Conservation (phyloP, 2,888 invertebrate genomes). For the Sclerodermus sp. region DNA sequence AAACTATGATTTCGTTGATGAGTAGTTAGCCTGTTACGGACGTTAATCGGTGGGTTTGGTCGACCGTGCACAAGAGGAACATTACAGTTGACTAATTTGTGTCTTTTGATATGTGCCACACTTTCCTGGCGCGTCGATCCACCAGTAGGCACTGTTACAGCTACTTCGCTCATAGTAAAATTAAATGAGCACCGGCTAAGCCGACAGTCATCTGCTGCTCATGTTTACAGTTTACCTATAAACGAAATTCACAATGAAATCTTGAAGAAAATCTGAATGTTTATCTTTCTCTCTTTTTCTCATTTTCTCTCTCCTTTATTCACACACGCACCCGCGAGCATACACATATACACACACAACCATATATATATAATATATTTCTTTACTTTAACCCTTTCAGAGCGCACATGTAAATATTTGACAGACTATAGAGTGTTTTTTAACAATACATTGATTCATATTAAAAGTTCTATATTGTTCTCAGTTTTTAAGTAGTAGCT, state of each 20-base stretch:
- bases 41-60: slow-evolving; percentile 57
- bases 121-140: slow-evolving; percentile 53
- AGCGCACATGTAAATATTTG: no score
- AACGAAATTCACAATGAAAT: not conserved
- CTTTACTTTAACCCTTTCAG: no score
- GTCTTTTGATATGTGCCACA: slow-evolving; percentile 55
- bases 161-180: slow-evolving; percentile 57
- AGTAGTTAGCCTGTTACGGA: slow-evolving; percentile 63
- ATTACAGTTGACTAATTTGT: slow-evolving; percentile 55
- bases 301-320: no score
- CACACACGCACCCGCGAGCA: no score
- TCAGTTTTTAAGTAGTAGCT: no score
- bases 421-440: no score
- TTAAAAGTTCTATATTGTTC: no score
- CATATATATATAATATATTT: no score
- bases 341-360: no score
- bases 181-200: slow-evolving; percentile 50
- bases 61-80: slow-evolving; percentile 66
- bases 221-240: slow-evolving; percentile 45
- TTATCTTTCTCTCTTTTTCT: no score
- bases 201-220: slow-evolving; percentile 57
- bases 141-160: slow-evolving; percentile 53
- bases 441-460: no score
- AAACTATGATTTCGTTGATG: slow-evolving; percentile 89
- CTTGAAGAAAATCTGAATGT: no score